Percentiles rank a stretch among this genome's conserved stretches.
These are phyloP conservation scores for Beris morrisii DNA, from an alignment of 2,888 invertebrate genomes.

Conservation along the genomic window DNA sequence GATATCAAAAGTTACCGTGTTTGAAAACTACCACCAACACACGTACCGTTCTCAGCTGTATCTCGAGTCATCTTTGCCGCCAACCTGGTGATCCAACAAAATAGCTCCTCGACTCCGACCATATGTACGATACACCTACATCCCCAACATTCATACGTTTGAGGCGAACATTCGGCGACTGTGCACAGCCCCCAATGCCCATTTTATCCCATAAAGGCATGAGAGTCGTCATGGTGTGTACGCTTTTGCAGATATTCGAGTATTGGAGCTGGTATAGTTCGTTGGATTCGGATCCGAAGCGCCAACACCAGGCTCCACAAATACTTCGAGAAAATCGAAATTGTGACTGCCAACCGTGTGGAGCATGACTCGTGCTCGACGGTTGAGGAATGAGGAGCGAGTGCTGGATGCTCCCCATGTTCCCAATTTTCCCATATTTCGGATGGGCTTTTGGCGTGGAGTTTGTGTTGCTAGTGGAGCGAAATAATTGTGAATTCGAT, in stretches of 20 bases:
- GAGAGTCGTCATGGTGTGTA: slow-evolving; percentile 17
- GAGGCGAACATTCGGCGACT: slow-evolving; percentile 23
- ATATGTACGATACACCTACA: too few relatives aligned
- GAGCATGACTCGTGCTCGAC: slow-evolving; percentile 21
- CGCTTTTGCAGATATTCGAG: slow-evolving; percentile 7
- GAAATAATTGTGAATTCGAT: too few relatives aligned
- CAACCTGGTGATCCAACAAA: too few relatives aligned
- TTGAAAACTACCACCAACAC: background rate
- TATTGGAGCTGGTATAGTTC: background rate
- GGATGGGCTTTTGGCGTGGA: too few relatives aligned
- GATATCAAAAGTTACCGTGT: slow-evolving; percentile 7
- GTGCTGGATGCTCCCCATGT: too few relatives aligned
- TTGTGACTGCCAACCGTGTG: slow-evolving; percentile 20
- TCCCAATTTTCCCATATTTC: too few relatives aligned
- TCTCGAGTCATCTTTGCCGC: too few relatives aligned
- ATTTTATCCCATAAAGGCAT: background rate
- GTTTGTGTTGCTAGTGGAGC: too few relatives aligned
- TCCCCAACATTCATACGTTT: too few relatives aligned
- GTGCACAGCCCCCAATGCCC: slow-evolving; percentile 23
- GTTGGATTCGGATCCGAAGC: slow-evolving; percentile 16
- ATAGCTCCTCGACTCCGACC: too few relatives aligned
- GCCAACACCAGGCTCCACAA: slow-evolving; percentile 29
- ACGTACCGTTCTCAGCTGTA: too few relatives aligned
- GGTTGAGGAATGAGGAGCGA: background rate
- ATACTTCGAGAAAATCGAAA: slow-evolving; percentile 25